phyloP scores from a whole-genome alignment of 1,140 invertebrate genomes.

The Apis laboriosa region DNA sequence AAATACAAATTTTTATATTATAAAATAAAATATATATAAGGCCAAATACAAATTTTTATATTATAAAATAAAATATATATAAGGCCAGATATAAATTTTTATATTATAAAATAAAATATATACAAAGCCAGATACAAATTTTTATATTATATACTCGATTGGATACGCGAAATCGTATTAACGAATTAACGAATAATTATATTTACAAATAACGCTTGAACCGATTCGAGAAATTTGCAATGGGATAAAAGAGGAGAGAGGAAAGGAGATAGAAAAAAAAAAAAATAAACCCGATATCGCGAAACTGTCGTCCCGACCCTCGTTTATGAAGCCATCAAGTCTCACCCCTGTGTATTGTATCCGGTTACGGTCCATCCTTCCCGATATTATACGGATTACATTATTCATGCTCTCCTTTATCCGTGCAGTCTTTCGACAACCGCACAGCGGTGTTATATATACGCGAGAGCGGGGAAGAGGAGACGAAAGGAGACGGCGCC shows the following conservation, averaged over 20 bases:
- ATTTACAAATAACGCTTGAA: not conserved
- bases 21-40: too few species aligned
- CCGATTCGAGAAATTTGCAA: not conserved
- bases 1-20: too few species aligned
- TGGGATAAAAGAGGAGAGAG: too few species aligned
- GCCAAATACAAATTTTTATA: too few species aligned
- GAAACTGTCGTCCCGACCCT: constrained; percentile 22
- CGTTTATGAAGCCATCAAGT: constrained; percentile 50
- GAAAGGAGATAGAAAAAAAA: constrained; percentile 8
- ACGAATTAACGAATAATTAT: not conserved
- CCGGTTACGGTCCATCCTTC: constrained; percentile 47
- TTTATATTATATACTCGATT: too few species aligned
- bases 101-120: too few species aligned
- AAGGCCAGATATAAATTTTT: too few species aligned
- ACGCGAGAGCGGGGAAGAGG: not conserved
- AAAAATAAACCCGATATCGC: constrained; percentile 46
- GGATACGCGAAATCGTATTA: not conserved
- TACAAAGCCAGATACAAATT: too few species aligned
- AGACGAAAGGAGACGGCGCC: constrained; percentile 51
- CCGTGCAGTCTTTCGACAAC: constrained; percentile 49
- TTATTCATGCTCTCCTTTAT: constrained; percentile 64
- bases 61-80: too few species aligned
- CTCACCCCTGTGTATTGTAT: constrained; percentile 49
- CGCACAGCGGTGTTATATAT: not conserved
- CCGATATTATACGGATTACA: constrained; percentile 63